Evolutionary conservation across 2,797 vertebrate genomes (phyloP).

Genomic region (Pipistrellus pygmaeus): DNA sequence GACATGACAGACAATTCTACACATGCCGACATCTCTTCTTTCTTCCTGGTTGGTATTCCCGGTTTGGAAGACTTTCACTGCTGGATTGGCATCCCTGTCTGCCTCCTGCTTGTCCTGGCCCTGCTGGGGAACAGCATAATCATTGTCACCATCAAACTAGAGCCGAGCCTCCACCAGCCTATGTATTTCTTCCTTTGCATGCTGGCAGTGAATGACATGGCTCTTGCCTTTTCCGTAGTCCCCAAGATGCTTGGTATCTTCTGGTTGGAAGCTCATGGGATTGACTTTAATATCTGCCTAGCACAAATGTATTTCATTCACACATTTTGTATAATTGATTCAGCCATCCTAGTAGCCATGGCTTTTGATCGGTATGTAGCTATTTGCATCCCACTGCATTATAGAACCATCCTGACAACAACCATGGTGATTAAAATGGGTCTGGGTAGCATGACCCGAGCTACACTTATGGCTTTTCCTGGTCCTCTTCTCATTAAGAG

Average conservation of each 20-base stretch:
- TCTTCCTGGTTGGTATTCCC: conserved; percentile 76
- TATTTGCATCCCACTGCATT: conserved; percentile 76
- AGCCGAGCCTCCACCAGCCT: conserved; percentile 86
- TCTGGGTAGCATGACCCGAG: background rate
- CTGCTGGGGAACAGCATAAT: conserved; percentile 88
- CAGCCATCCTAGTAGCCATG: conserved; percentile 90
- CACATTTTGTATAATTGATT: conserved; percentile 90
- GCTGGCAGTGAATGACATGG: conserved; percentile 88
- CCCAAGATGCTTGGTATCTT: conserved; percentile 89
- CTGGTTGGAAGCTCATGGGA: conserved; percentile 83
- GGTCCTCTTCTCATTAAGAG: conserved; percentile 76
- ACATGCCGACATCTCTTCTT: conserved; percentile 23
- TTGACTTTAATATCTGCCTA: conserved; percentile 88
- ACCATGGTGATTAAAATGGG: conserved; percentile 60
- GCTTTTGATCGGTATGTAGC: conserved; percentile 90
- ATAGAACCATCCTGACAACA: conserved; percentile 87
- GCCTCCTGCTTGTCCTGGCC: conserved; percentile 72
- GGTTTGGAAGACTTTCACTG: conserved; percentile 68
- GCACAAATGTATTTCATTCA: conserved; percentile 91
- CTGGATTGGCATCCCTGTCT: conserved; percentile 73
- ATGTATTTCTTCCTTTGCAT: conserved; percentile 90
- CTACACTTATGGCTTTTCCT: conserved; percentile 60
- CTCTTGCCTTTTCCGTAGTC: conserved; percentile 83
- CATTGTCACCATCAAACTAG: conserved; percentile 83
- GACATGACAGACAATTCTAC: conserved; percentile 67